Percentiles rank a stretch among this genome's conserved stretches.
phyloP scores from a whole-genome alignment of 1,140 invertebrate species.

The Centruroides sculpturatus region DNA sequence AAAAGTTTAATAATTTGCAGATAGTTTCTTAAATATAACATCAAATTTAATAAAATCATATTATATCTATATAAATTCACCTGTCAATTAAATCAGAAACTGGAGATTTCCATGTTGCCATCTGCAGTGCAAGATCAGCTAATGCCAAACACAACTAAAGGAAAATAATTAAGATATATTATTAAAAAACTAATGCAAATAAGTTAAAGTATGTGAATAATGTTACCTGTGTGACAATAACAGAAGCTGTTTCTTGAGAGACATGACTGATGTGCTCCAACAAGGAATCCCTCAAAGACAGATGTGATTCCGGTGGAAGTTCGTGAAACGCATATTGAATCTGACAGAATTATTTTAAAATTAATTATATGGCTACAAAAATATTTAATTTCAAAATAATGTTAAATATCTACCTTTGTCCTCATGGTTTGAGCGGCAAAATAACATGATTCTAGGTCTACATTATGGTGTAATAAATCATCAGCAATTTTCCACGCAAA shows the following conservation, averaged over 20 bases:
- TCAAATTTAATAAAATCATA: too few relatives aligned
- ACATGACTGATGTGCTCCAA: slow-evolving; percentile 73
- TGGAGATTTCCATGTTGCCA: slow-evolving; percentile 80
- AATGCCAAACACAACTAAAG: slow-evolving; percentile 70
- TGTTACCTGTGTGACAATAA: slow-evolving; percentile 71
- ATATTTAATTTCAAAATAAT: not conserved
- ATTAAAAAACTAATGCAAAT: not conserved
- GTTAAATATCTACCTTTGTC: slow-evolving; percentile 54
- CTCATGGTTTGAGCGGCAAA: slow-evolving; percentile 97
- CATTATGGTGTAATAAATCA: slow-evolving; percentile 71
- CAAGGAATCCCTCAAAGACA: slow-evolving; percentile 77
- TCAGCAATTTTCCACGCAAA: slow-evolving; percentile 92
- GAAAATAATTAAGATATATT: not conserved
- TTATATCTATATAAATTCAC: slow-evolving; percentile 18
- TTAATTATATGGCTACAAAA: too few relatives aligned
- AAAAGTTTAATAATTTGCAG: not conserved
- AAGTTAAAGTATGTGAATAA: not conserved
- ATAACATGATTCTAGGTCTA: slow-evolving; percentile 80
- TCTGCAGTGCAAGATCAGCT: slow-evolving; percentile 85
- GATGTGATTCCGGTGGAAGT: slow-evolving; percentile 66
- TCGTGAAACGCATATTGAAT: slow-evolving; percentile 82
- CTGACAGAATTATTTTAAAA: slow-evolving; percentile 15
- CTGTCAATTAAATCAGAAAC: slow-evolving; percentile 69
- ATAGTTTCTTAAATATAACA: too few relatives aligned
- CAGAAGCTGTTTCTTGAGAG: slow-evolving; percentile 57